phyloP scores from a whole-genome alignment of 2,888 invertebrate species.

The Drosophila neutralis region DNA sequence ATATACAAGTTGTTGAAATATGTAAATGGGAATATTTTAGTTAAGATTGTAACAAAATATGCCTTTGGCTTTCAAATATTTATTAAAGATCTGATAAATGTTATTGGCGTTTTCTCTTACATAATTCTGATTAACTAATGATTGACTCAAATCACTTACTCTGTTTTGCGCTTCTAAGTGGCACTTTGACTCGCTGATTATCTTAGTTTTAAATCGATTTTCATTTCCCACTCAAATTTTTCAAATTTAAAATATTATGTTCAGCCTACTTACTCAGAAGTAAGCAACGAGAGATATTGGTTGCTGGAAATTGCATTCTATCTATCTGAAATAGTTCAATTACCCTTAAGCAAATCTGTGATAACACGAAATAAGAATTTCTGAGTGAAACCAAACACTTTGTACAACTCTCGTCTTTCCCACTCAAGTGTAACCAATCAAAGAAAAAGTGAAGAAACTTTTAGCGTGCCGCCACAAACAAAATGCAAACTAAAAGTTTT shows the following conservation, averaged over 20 bases:
- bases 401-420: not conserved
- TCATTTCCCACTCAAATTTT: not conserved
- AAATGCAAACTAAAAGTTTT: slow-evolving; percentile 50
- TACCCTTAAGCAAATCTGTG: not conserved
- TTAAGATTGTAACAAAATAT: not conserved
- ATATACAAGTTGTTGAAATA: slow-evolving; percentile 13
- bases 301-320: not conserved
- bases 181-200: not conserved
- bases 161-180: not conserved
- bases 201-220: not conserved
- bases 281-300: not conserved
- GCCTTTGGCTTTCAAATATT: not conserved
- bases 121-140: not conserved
- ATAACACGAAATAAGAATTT: not conserved
- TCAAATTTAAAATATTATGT: not conserved
- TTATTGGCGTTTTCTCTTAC: too few relatives aligned
- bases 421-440: not conserved
- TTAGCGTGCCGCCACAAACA: not conserved
- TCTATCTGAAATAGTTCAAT: not conserved
- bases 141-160: not conserved
- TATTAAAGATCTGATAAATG: not conserved
- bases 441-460: slow-evolving; percentile 2
- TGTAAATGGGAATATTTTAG: slow-evolving; percentile 6
- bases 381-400: not conserved
- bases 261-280: not conserved